Evolutionary conservation across 2,113 vertebrate genomes (phyloP).

Genomic region (Phoenicopterus ruber): DNA sequence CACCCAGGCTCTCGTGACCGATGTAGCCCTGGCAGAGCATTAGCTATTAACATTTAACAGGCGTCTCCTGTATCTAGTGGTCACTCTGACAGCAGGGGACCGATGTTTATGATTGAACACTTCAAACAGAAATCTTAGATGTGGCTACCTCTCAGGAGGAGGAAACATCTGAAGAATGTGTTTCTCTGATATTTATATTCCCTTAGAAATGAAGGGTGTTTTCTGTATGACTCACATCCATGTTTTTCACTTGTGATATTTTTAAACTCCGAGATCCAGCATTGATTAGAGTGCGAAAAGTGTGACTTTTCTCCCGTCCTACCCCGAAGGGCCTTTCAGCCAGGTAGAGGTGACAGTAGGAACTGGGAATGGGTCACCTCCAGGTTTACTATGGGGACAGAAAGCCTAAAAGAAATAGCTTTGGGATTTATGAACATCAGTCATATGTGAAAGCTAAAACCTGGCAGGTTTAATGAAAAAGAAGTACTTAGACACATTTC

Average conservation of each 20-base stretch:
- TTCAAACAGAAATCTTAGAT: conserved; percentile 24
- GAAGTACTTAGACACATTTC: background rate
- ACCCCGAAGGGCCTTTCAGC: background rate
- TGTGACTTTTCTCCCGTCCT: background rate
- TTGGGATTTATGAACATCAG: background rate
- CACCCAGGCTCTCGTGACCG: background rate
- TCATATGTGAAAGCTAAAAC: background rate
- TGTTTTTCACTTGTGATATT: conserved; percentile 68
- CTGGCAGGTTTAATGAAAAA: background rate
- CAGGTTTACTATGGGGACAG: background rate
- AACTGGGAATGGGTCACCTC: background rate
- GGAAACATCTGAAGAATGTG: conserved; percentile 41
- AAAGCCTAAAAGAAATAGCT: background rate
- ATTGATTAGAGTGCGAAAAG: conserved; percentile 12
- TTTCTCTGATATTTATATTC: conserved; percentile 31
- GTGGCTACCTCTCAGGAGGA: conserved; percentile 12
- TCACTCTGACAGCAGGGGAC: conserved; percentile 10
- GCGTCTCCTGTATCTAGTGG: background rate
- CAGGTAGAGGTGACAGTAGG: background rate
- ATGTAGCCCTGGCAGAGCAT: background rate
- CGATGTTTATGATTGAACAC: background rate
- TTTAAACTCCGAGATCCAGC: conserved; percentile 49
- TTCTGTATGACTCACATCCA: conserved; percentile 64
- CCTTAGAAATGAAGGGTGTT: conserved; percentile 35
- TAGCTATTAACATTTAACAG: background rate